Percentiles rank a stretch among this genome's conserved stretches.
Evolutionary conservation across 2,113 vertebrate genomes (phyloP).

Genomic region (Chamaea fasciata): DNA sequence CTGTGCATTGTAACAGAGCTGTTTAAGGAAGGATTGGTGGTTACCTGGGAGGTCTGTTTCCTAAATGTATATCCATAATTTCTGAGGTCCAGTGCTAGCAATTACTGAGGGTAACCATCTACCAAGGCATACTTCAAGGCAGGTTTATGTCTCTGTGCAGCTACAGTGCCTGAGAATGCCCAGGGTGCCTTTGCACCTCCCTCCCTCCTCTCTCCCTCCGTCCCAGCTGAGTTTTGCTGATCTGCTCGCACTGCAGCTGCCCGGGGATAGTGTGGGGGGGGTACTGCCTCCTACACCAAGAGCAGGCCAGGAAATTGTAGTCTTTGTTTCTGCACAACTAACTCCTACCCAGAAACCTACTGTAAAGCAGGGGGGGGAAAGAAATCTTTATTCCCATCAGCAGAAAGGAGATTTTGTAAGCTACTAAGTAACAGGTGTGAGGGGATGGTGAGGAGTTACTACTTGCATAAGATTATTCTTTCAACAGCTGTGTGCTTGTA

Average conservation of each 20-base stretch:
- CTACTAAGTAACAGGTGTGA: neutral
- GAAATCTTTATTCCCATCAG: neutral
- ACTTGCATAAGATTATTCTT: neutral
- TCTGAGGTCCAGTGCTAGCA: neutral
- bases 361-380: neutral
- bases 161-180: neutral
- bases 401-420: neutral
- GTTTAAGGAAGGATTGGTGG: neutral
- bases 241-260: accelerated
- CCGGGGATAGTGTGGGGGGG: neutral
- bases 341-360: neutral
- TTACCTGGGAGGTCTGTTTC: neutral
- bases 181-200: neutral
- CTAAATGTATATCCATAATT: neutral
- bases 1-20: neutral
- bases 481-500: neutral
- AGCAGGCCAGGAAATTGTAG: neutral
- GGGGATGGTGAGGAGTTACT: neutral
- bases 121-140: neutral
- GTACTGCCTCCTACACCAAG: neutral
- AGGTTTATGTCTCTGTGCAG: neutral
- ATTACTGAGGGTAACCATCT: neutral
- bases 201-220: neutral
- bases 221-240: neutral
- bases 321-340: neutral